phyloP scores from a whole-genome alignment of 2,797 vertebrate species.

The Eulemur rubriventer region DNA sequence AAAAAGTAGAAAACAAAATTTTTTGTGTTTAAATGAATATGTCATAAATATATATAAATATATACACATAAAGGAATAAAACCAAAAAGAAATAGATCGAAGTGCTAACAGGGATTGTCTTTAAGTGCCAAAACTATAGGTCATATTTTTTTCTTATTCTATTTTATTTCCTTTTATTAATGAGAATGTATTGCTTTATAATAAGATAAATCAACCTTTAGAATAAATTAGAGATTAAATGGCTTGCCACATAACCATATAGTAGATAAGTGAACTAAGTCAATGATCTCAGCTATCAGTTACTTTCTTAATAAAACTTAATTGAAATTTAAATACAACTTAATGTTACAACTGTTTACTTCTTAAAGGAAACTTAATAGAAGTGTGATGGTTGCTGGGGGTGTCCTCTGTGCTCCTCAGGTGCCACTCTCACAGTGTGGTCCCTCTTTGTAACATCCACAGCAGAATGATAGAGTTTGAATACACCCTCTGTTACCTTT shows the following conservation, averaged over 20 bases:
- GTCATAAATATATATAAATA: not conserved
- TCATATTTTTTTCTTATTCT: not conserved
- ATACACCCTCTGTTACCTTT: not conserved
- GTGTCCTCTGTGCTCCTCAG: constrained; percentile 27
- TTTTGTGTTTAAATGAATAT: not conserved
- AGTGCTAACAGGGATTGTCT: not conserved
- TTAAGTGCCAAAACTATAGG: not conserved
- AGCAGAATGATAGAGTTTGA: not conserved
- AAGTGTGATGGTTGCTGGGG: not conserved
- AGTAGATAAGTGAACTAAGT: not conserved
- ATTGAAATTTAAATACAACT: constrained; percentile 11
- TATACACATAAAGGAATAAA: not conserved
- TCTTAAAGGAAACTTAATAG: not conserved
- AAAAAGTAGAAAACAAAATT: not conserved
- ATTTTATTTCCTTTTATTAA: not conserved
- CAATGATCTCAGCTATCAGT: not conserved
- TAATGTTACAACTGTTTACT: not conserved
- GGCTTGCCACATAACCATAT: not conserved
- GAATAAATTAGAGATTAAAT: not conserved
- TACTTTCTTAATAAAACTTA: constrained; percentile 61
- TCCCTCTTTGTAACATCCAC: not conserved
- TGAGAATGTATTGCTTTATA: not conserved
- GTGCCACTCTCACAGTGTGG: not conserved
- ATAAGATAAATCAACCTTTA: not conserved
- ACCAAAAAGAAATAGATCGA: not conserved